phyloP scores from a whole-genome alignment of 2,113 vertebrate genomes.

The Sander vitreus region DNA sequence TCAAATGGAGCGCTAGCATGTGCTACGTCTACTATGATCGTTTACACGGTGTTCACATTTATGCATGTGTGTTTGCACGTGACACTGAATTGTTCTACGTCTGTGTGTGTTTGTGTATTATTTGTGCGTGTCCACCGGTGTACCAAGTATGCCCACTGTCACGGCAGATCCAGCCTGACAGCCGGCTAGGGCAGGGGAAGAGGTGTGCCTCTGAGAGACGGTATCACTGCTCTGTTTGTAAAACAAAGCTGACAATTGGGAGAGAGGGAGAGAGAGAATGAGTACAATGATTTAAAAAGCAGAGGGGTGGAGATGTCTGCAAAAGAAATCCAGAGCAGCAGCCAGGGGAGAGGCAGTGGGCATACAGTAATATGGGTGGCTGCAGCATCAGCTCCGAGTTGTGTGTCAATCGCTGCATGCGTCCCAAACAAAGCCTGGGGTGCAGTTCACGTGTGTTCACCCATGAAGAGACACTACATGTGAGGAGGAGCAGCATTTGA shows the following conservation, averaged over 20 bases:
- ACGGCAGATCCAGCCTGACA: conserved; percentile 68
- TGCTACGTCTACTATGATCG: conserved; percentile 27
- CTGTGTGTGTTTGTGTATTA: conserved; percentile 21
- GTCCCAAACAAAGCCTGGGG: conserved; percentile 13
- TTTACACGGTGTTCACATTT: conserved; percentile 16
- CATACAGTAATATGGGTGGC: conserved; percentile 7
- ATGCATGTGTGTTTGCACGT: conserved; percentile 14
- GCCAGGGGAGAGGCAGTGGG: conserved; percentile 41
- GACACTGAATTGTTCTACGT: neutral
- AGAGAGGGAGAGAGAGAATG: neutral
- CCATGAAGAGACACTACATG: conserved; percentile 10
- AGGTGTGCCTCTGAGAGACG: conserved; percentile 63
- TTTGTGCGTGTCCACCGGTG: conserved; percentile 27
- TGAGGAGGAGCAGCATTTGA: conserved; percentile 11
- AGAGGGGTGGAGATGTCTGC: conserved; percentile 47
- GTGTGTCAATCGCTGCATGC: conserved; percentile 4
- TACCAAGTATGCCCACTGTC: conserved; percentile 38
- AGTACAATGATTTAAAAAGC: conserved; percentile 49
- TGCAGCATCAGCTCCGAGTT: conserved; percentile 17
- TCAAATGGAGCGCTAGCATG: conserved; percentile 18
- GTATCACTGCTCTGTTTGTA: conserved; percentile 65
- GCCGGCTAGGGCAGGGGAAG: conserved; percentile 36
- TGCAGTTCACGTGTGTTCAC: conserved; percentile 22
- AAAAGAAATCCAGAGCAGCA: conserved; percentile 56
- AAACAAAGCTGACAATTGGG: conserved; percentile 73